phyloP scores from a whole-genome alignment of 2,113 vertebrate species.

The Lucifuga dentata region DNA sequence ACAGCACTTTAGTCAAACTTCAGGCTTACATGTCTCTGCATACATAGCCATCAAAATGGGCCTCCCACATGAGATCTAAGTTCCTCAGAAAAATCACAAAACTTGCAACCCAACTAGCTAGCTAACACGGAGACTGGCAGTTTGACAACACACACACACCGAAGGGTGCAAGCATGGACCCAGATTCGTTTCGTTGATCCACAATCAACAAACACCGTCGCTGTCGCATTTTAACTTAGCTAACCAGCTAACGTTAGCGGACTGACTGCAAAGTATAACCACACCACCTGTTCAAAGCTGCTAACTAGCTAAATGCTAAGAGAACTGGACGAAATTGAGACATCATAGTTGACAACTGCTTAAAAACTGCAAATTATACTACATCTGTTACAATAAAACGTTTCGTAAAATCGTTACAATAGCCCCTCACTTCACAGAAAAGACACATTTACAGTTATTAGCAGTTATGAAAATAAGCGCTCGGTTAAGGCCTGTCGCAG shows the following conservation, averaged over 20 bases:
- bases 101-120: not conserved
- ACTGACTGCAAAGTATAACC: constrained; percentile 41
- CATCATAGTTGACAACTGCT: not conserved
- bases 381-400: not conserved
- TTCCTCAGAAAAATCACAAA: constrained; percentile 29
- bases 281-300: constrained; percentile 67
- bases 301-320: constrained; percentile 56
- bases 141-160: not conserved
- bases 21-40: constrained; percentile 24
- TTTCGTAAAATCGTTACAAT: not conserved
- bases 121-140: not conserved
- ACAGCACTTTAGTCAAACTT: constrained; percentile 7
- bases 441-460: not conserved
- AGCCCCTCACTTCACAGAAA: accelerated
- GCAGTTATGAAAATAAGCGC: constrained; percentile 36
- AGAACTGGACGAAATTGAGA: not conserved
- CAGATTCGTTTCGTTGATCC: no score
- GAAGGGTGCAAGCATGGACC: not conserved
- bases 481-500: constrained; percentile 71
- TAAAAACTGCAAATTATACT: not conserved
- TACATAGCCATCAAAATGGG: constrained; percentile 38
- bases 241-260: constrained; percentile 45
- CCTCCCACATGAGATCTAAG: constrained; percentile 60
- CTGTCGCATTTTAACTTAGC: constrained; percentile 57
- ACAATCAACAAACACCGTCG: constrained; percentile 37